Evolutionary conservation across 2,797 vertebrate genomes (phyloP), one percentile per base, ranked within the genome.

Genomic region (Sphenodon punctatus): DNA sequence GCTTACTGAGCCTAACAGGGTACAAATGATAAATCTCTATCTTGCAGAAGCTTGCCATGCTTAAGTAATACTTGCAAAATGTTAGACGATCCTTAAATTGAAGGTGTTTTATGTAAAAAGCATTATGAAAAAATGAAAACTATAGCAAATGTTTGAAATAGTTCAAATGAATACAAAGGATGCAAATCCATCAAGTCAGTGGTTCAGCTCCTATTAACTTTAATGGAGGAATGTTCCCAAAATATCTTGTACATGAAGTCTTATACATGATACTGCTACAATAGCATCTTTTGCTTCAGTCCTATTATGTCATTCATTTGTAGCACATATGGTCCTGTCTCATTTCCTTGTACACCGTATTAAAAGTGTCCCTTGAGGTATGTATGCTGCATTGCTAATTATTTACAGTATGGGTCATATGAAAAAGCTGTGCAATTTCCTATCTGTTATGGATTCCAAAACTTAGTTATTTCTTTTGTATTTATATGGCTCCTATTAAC

Each of bases 251-350:
- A 75, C 45, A 81, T 77, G 81, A 38, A 17, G 34, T 27, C 65
- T 83, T 60, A 67, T 65, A 76, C 6, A 38, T 73, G 82, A 91
- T 49, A 70, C 80, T 89, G 81, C 88, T 48, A 1, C 0, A 1
- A 41, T 56, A 56, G 59, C 42, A n/a, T 49, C 73, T 75, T 67
- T 86, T 61, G 14, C 25, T 63, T 70, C 0, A 22, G 53, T 75
- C 53, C 65, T 3, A 48, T 63, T 65, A 72, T 42, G 67, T 70
- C 78, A 81, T 84, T 81, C 82, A 81, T 55, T 30, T 5, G 51
- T 82, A 72, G 88, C 67, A 53, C 86, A 77, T 42, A 82, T 5
- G 60, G 67, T 85, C 80, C 90, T 90, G 43, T 89, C 86, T 92
- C 88, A 88, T n/a, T n/a, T 75, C 58, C 69, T 15, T 32, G 53